phyloP scores from a whole-genome alignment of 2,113 vertebrate genomes.

The Danio rerio region GRCz12tu NC_133191.1:38933001-38933500 shows the following conservation, averaged over 20 bases:
- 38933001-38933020: too few species aligned
- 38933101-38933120: constrained; percentile 57
- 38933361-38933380: too few species aligned
- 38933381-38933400: too few species aligned
- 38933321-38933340: too few species aligned
- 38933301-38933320: background rate
- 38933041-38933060: constrained; percentile 66
- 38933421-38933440: too few species aligned
- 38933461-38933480: too few species aligned
- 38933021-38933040: constrained; percentile 42
- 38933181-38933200: background rate
- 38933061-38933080: constrained; percentile 15
- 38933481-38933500: too few species aligned
- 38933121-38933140: background rate
- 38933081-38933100: background rate
- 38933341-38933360: too few species aligned
- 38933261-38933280: background rate
- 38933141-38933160: background rate
- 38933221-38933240: background rate
- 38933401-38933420: too few species aligned
- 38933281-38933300: background rate
- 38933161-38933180: background rate
- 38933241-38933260: background rate
- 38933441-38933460: too few species aligned
- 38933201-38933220: background rate